phyloP scores from a whole-genome alignment of 2,888 invertebrate genomes.

The Leptura quadrifasciata region DNA sequence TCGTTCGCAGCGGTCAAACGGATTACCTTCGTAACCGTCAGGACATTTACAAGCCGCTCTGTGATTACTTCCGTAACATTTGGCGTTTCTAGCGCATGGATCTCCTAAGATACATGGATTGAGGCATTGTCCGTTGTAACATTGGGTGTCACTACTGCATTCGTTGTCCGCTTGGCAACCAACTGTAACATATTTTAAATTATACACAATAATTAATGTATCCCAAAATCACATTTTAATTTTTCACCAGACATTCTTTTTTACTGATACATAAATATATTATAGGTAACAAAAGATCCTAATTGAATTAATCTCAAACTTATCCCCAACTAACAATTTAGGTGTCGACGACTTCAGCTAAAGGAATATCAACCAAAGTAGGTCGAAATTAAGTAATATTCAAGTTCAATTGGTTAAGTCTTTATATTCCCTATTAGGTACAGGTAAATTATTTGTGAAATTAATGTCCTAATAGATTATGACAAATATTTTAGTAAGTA shows the following conservation, averaged over 20 bases:
- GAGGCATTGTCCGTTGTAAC: constrained; percentile 88
- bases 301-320: too few relatives aligned
- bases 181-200: constrained; percentile 75
- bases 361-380: too few relatives aligned
- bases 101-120: constrained; percentile 87
- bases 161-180: constrained; percentile 90
- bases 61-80: constrained; percentile 88
- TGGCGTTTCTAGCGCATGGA: constrained; percentile 89
- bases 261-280: too few relatives aligned
- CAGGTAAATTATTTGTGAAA: too few relatives aligned
- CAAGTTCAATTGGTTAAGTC: too few relatives aligned
- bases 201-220: constrained; percentile 5
- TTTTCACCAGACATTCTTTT: background rate
- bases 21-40: constrained; percentile 85
- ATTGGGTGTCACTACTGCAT: constrained; percentile 87
- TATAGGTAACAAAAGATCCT: too few relatives aligned
- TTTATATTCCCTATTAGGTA: too few relatives aligned
- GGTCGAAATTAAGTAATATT: too few relatives aligned
- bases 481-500: too few relatives aligned
- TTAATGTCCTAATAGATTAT: too few relatives aligned
- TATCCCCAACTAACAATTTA: too few relatives aligned
- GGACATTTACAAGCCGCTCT: constrained; percentile 88
- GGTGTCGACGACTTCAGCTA: too few relatives aligned
- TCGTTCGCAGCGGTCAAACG: constrained; percentile 85
- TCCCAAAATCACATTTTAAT: background rate